These are phyloP conservation scores for Drosophila paramelanica DNA, from an alignment of 2,888 invertebrate species.

Conservation along the genomic window DNA sequence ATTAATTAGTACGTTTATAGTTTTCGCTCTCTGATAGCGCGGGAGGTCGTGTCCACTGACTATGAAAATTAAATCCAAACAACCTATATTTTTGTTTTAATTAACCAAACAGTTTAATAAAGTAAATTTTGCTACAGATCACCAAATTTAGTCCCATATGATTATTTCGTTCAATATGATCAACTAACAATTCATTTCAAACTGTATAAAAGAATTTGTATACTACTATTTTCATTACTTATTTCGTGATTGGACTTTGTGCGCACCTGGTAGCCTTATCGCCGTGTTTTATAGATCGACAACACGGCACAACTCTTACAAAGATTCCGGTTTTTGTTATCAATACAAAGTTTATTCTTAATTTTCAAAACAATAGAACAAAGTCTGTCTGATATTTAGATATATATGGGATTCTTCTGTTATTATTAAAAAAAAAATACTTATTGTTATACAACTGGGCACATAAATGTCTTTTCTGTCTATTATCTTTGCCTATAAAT, in stretches of 20 bases:
- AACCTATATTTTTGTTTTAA: not conserved
- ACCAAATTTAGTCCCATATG: too few relatives aligned
- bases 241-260: conserved; percentile 39
- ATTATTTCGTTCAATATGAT: conserved; percentile 2
- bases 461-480: too few relatives aligned
- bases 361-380: not conserved
- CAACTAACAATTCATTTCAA: conserved; percentile 13
- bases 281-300: conserved; percentile 22
- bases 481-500: too few relatives aligned
- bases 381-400: too few relatives aligned
- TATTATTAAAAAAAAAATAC: too few relatives aligned
- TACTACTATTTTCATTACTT: not conserved
- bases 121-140: too few relatives aligned
- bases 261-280: conserved; percentile 36
- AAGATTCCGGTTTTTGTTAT: not conserved
- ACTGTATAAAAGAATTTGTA: conserved; percentile 16
- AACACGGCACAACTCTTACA: not conserved
- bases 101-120: too few relatives aligned
- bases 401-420: too few relatives aligned
- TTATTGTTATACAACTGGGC: too few relatives aligned
- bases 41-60: not conserved
- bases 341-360: not conserved
- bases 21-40: not conserved
- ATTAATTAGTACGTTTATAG: conserved; percentile 9
- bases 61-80: not conserved